Base-by-base conservation (phyloP, 2,797 vertebrate species). In the Spheniscus humboldti region DNA sequence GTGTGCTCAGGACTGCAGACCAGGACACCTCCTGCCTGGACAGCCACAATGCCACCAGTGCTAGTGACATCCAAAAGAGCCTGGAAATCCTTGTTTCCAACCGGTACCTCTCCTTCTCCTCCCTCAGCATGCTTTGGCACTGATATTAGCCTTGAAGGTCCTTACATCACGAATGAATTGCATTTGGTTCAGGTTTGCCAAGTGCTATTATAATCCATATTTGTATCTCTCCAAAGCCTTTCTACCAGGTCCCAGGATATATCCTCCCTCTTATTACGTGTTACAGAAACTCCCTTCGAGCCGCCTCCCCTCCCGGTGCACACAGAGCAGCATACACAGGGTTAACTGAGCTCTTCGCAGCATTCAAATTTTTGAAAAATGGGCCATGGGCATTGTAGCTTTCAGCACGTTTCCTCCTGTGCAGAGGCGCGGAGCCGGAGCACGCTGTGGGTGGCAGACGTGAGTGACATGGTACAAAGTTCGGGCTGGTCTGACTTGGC, bases 391-490 rank as follows among this genome's bases (percentile, higher is more conserved):
- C 35, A 39, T 7, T 23, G 56, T 4, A 52, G 9, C 27, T 45
- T 27, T 33, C n/a, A 37, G 48, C 7, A 2, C 2, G 16, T 13
- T 81, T 47, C n/a, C 30, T 67, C 30, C 39, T 1, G 9, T 7
- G 50, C 2, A 2, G 64, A 23, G 16, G 12, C 4, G 1, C 0
- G 2, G 74, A 71, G 39, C 35, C 0, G 12, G 66, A 73, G 31
- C 1, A 2, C 4, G 1, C 30, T 1, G n/a, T 47, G 74, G 74
- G 81, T 48, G 66, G 47, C 74, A n/a, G 48, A 24, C 1, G 3
- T 6, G 71, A 35, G 74, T 12, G 80, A 66, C 66, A 35, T 0
- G 13, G 88, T 30, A 19, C 66, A 23, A 31, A 19, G 28, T 18
- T 62, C 0, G 0, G 67, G 78, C 48, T 60, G 72, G 33, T 16